phyloP scores from a whole-genome alignment of 2,797 vertebrate genomes.

The Ataeniobius toweri region DNA sequence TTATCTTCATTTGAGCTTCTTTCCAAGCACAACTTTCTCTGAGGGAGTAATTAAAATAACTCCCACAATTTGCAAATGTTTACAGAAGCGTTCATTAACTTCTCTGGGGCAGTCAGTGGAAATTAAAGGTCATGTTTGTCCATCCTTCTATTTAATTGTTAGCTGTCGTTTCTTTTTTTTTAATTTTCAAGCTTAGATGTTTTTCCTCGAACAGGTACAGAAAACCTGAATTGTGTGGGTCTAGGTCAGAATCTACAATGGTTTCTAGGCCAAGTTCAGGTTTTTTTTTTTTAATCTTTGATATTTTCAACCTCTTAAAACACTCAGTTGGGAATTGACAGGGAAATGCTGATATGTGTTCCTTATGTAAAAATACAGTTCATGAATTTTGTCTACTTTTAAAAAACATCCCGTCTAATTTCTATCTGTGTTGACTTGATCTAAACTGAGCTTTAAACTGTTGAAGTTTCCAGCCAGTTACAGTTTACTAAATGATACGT shows the following conservation, averaged over 20 bases:
- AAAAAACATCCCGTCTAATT: conserved; percentile 47
- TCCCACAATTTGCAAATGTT: conserved; percentile 79
- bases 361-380: not conserved
- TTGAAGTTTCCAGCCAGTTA: conserved; percentile 47
- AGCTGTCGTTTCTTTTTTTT: conserved; percentile 47
- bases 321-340: conserved; percentile 52
- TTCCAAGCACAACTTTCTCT: conserved; percentile 63
- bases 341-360: conserved; percentile 38
- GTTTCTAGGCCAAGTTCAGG: conserved; percentile 45
- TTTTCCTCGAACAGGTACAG: conserved; percentile 57
- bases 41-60: conserved; percentile 82
- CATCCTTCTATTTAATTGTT: conserved; percentile 68
- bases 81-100: conserved; percentile 82
- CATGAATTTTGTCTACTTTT: not conserved
- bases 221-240: conserved; percentile 33
- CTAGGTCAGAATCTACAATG: conserved; percentile 33
- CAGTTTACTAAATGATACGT: conserved; percentile 54
- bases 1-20: conserved; percentile 78
- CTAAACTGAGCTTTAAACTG: conserved; percentile 46
- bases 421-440: conserved; percentile 31
- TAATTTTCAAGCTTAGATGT: conserved; percentile 43
- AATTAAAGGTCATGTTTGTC: conserved; percentile 83
- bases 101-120: conserved; percentile 76
- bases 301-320: conserved; percentile 56
- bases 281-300: conserved; percentile 40